Base-by-base conservation (phyloP, 2,113 vertebrate species). In the Phalacrocorax carbo region DNA sequence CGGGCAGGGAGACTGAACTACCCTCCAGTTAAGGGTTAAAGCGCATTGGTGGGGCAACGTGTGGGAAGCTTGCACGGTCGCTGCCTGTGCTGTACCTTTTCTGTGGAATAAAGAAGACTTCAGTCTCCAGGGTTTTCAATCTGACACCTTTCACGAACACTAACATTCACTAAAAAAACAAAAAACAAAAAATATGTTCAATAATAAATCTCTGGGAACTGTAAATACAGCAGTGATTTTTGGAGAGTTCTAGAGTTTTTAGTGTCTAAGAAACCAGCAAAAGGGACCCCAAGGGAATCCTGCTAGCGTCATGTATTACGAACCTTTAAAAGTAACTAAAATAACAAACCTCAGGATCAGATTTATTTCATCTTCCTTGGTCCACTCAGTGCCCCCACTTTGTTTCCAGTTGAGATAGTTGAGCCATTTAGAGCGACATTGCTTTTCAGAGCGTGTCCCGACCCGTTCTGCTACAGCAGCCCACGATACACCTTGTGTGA, bases 351-450 rank as follows among this genome's bases (percentile, higher is more conserved):
- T 99, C 96, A 98, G 97, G 48, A 99, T 98, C 13, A 99, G 98
- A 97, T 98, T 99, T 93, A 99, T 98, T 98, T 99, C 99, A 84
- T 99, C 99, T 90, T 99, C 99, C 98, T 99, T 99, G 93, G 98
- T 99, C 99, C 99, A 99, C 91, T 99, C 99, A 4, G 99, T 99
- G 32, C 99, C 99, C 52, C 99, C 99, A 36, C 99, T 99, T 92
- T 99, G 99, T 92, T 99, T 99, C 99, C 99, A 99, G 98, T 99
- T 99, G 88, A 99, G 98, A 98, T 99, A 99, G 97, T 99, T 99
- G 81, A 99, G 98, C 99, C 99, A 99, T 64, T 99, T 99, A 7
- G 99, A 99, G 68, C 99, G 99, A 86, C 99, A 99, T 61, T 99
- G 99, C 91, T 99, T 99, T 98, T 99, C 99, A 10, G 99, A 99